Base-by-base conservation (phyloP, 2,888 invertebrate genomes). In the Hyposoter didymator region DNA sequence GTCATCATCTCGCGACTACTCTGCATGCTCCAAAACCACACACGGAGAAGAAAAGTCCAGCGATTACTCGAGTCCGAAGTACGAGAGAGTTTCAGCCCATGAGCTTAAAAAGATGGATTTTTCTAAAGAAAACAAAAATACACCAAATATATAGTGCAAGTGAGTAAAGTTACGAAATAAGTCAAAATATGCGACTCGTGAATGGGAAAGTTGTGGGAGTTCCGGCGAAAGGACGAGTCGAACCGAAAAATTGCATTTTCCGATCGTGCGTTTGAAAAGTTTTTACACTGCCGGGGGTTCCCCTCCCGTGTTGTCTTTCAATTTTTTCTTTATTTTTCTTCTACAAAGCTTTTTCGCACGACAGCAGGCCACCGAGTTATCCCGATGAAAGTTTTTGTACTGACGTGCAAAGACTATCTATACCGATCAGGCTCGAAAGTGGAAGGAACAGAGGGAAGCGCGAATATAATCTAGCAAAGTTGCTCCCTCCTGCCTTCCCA, bases 241-340 rank as follows among this genome's bases (percentile, higher is more conserved):
- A 69, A 69, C 45, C 59, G 59, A 28, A 59, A 52, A 22, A n/a
- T n/a, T n/a, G n/a, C n/a, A 47, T 80, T 75, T 59, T 67, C 67
- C 82, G 72, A 82, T 82, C 76, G n/a, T n/a, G 39, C 35, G 45
- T 22, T 64, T 12, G 39, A 19, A 67, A 75, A 75, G 59, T 75
- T 82, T 70, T 62, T 39, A 22, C 55, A 73, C 32, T 49, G 32
- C 49, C 35, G 35, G 72, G 52, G 72, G 39, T 49, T 28, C 59
- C 22, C 5, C 28, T 10, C 28, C 2, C 14, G 59, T 59, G 28
- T 59, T 59, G 59, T 59, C 59, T 59, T 59, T 47, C 8, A n/a
- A 45, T 67, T 39, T 52, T 52, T 72, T 19, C 35, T 35, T 22
- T 52, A 12, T 59, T 73, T 39, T 75, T 64, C 5, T 75, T 62